Evolutionary conservation across 2,797 vertebrate genomes (phyloP).

Genomic region (Etheostoma nigrum): DNA sequence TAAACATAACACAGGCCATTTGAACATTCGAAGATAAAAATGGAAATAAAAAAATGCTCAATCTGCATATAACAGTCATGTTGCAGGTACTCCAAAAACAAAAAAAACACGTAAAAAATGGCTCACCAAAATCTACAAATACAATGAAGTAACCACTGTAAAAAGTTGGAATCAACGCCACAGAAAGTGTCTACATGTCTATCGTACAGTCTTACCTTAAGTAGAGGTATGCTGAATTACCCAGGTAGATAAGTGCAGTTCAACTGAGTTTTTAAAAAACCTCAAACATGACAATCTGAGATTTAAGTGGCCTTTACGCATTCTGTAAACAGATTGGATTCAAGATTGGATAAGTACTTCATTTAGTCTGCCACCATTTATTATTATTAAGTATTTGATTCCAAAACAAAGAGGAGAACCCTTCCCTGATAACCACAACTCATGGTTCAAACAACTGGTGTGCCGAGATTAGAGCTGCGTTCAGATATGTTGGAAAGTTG

Average conservation of each 20-base stretch:
- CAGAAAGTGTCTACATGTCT: conserved; percentile 71
- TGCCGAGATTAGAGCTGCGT: background rate
- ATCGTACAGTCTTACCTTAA: conserved; percentile 71
- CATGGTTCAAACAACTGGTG: background rate
- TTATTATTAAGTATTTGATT: conserved; percentile 15
- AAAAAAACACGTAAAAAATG: conserved; percentile 67
- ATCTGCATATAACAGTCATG: conserved; percentile 84
- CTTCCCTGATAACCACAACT: conserved; percentile 12
- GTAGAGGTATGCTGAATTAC: conserved; percentile 79
- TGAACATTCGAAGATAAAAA: conserved; percentile 67
- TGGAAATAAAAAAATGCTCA: conserved; percentile 51
- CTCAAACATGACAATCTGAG: conserved; percentile 47
- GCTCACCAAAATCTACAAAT: conserved; percentile 76
- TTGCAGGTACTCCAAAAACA: conserved; percentile 58
- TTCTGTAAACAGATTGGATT: conserved; percentile 43
- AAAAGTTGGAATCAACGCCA: conserved; percentile 75
- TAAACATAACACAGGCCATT: conserved; percentile 62
- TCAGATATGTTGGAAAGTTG: conserved; percentile 16
- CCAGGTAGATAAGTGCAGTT: conserved; percentile 80
- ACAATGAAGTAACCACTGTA: conserved; percentile 73
- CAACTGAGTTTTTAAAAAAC: conserved; percentile 45
- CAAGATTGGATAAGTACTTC: conserved; percentile 21
- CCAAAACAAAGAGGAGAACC: conserved; percentile 7
- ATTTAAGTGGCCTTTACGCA: conserved; percentile 35
- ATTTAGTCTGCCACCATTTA: conserved; percentile 14